phyloP scores from a whole-genome alignment of 2,797 vertebrate genomes.

The Gymnoscopelus braueri region DNA sequence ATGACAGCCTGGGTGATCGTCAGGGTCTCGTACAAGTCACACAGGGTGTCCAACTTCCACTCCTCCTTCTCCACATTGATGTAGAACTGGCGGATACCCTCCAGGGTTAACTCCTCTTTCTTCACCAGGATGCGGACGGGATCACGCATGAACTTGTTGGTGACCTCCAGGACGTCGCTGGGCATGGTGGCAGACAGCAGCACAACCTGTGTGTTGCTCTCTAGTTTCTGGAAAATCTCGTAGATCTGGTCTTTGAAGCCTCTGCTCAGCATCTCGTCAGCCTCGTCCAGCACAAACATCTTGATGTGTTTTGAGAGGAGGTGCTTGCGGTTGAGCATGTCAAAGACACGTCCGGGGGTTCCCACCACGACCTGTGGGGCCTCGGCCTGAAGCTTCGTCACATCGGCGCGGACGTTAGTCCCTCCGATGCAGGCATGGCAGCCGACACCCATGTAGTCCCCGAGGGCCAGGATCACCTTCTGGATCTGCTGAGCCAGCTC shows the following conservation, averaged over 20 bases:
- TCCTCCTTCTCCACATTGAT: constrained; percentile 92
- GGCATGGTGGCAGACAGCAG: constrained; percentile 92
- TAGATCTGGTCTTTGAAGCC: too few species aligned
- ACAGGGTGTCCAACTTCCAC: constrained; percentile 92
- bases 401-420: constrained; percentile 72
- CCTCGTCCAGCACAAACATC: too few species aligned
- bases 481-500: constrained; percentile 92
- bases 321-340: constrained; percentile 81
- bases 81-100: constrained; percentile 93
- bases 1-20: constrained; percentile 94
- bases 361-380: constrained; percentile 83
- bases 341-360: constrained; percentile 81
- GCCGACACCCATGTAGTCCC: too few species aligned
- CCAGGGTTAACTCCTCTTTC: constrained; percentile 91
- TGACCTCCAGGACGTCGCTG: constrained; percentile 89
- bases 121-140: constrained; percentile 90
- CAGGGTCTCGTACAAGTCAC: constrained; percentile 91
- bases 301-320: constrained; percentile 40
- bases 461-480: constrained; percentile 72
- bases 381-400: constrained; percentile 83
- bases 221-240: too few species aligned
- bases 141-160: constrained; percentile 92
- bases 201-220: constrained; percentile 80
- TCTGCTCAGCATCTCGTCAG: too few species aligned
- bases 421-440: too few species aligned